These are phyloP conservation scores for Drosophila leonis DNA, from an alignment of 2,888 invertebrate species.

Conservation along the genomic window DNA sequence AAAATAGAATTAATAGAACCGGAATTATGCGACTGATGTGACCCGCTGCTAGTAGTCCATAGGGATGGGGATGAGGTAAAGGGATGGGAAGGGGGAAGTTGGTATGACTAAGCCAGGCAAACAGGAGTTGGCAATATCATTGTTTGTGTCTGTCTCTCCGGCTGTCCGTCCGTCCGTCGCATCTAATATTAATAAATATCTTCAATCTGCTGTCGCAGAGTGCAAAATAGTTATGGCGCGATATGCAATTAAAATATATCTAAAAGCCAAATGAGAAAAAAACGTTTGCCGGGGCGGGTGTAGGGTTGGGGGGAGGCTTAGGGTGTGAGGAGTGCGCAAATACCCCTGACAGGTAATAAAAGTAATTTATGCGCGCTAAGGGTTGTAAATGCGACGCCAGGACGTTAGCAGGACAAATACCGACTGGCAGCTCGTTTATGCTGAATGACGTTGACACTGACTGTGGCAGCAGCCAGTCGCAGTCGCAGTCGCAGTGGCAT, in stretches of 20 bases:
- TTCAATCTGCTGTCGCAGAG: conserved; percentile 80
- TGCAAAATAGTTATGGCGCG: conserved; percentile 82
- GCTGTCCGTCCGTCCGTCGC: conserved; percentile 62
- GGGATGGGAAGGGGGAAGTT: conserved; percentile 1
- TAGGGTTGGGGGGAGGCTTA: background rate
- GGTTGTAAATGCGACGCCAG: conserved; percentile 79
- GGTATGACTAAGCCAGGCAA: conserved; percentile 23
- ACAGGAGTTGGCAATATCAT: conserved; percentile 29
- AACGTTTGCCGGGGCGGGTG: conserved; percentile 9
- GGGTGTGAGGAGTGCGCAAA: conserved; percentile 55
- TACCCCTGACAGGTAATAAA: conserved; percentile 85
- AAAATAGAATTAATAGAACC: conserved; percentile 81
- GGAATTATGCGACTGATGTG: conserved; percentile 73
- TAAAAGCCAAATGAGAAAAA: conserved; percentile 72
- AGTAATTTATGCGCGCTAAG: conserved; percentile 84
- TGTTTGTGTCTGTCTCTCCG: conserved; percentile 57
- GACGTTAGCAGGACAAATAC: conserved; percentile 38
- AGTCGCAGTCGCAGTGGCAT: conserved; percentile 11
- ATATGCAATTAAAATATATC: conserved; percentile 84
- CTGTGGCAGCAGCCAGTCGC: conserved; percentile 38
- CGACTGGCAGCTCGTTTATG: conserved; percentile 73
- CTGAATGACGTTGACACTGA: conserved; percentile 78
- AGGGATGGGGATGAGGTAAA: background rate
- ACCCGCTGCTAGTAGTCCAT: conserved; percentile 14
- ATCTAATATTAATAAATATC: conserved; percentile 83